Percentiles rank a stretch among this genome's conserved stretches.
These are phyloP conservation scores for Oscheius sp. DNA, from an alignment of 2,888 invertebrate species.

Conservation along the genomic window DNA sequence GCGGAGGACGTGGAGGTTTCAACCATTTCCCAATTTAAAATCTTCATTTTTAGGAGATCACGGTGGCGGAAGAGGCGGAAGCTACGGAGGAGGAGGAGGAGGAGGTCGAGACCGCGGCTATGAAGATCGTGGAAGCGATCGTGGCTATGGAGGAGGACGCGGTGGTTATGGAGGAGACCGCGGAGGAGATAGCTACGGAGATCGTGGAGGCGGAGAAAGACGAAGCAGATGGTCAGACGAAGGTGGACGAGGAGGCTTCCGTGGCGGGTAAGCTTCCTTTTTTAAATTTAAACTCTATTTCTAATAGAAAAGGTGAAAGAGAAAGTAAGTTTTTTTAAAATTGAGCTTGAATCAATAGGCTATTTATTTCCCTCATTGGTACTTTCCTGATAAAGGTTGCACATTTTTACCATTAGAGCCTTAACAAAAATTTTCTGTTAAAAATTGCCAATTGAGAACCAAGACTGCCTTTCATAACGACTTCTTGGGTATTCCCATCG, in stretches of 20 bases:
- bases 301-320: too few species aligned
- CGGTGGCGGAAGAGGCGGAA: slow-evolving; percentile 18
- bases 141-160: slow-evolving; percentile 5
- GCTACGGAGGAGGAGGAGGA: not conserved
- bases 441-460: too few species aligned
- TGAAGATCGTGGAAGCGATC: not conserved
- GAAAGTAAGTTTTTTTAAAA: not conserved
- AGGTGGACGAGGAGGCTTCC: slow-evolving; percentile 28
- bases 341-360: not conserved
- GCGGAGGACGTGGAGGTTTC: slow-evolving; percentile 27
- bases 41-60: not conserved
- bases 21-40: too few species aligned
- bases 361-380: not conserved
- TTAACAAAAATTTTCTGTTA: too few species aligned
- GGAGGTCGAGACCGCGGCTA: slow-evolving; percentile 7
- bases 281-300: too few species aligned
- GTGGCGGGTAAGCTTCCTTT: slow-evolving; percentile 35
- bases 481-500: too few species aligned
- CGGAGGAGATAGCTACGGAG: slow-evolving; percentile 22
- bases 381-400: too few species aligned
- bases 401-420: too few species aligned
- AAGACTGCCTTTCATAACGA: too few species aligned
- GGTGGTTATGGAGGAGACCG: slow-evolving; percentile 30
- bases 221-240: not conserved
- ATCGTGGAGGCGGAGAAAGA: slow-evolving; percentile 27